Evolutionary conservation across 1,140 invertebrate species (phyloP).

Genomic region (Periplaneta americana): DNA sequence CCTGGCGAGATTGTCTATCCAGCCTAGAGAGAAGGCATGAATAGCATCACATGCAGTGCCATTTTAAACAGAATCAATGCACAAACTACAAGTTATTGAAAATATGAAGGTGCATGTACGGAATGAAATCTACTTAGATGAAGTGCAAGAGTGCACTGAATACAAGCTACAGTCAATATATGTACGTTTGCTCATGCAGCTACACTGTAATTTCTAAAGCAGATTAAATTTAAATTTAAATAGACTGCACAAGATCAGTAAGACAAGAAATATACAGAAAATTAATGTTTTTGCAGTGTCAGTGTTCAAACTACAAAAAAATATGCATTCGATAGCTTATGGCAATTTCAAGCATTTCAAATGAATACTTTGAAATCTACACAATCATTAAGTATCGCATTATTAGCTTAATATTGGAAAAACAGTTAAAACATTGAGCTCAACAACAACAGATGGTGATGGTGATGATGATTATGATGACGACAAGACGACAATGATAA

Average conservation of each 20-base stretch:
- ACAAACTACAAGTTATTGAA: not conserved
- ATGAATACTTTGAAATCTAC: too few relatives aligned
- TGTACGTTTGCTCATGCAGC: not conserved
- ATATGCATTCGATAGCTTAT: not conserved
- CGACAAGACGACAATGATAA: too few relatives aligned
- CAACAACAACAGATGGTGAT: too few relatives aligned
- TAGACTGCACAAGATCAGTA: not conserved
- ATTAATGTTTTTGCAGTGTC: not conserved
- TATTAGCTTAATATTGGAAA: too few relatives aligned
- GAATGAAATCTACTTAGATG: not conserved
- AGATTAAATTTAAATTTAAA: not conserved
- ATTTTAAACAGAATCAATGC: not conserved
- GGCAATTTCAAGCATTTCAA: not conserved
- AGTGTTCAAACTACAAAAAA: not conserved
- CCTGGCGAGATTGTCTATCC: slow-evolving; percentile 42
- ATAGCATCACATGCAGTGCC: slow-evolving; percentile 6
- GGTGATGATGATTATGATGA: too few relatives aligned
- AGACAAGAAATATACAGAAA: not conserved
- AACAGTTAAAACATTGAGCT: too few relatives aligned
- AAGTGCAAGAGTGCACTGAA: not conserved
- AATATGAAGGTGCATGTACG: not conserved
- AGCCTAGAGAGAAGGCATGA: slow-evolving; percentile 13
- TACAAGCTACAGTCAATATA: not conserved
- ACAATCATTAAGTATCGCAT: too few relatives aligned
- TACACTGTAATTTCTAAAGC: not conserved